phyloP scores from a whole-genome alignment of 2,113 vertebrate genomes.

The Aptenodytes patagonicus region DNA sequence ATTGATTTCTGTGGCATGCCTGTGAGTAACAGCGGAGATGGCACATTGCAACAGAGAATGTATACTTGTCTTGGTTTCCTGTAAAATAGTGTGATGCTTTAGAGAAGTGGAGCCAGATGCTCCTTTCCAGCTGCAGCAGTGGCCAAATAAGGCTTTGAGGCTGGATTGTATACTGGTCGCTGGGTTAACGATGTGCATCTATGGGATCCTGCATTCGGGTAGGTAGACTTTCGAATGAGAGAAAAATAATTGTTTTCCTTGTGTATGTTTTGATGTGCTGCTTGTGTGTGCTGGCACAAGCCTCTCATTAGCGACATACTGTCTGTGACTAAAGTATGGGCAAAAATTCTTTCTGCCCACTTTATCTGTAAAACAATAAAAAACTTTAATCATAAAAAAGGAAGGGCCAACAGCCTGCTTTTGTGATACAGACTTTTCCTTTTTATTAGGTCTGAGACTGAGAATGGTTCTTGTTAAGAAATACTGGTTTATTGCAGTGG shows the following conservation, averaged over 20 bases:
- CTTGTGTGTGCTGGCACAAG: neutral
- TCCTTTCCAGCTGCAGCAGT: neutral
- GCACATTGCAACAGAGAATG: accelerated
- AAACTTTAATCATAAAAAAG: neutral
- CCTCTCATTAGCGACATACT: neutral
- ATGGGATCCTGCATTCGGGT: accelerated
- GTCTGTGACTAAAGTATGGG: neutral
- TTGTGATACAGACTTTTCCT: neutral
- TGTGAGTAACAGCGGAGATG: neutral
- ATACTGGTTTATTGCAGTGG: neutral
- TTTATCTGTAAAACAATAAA: conserved; percentile 8
- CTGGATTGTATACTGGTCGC: accelerated
- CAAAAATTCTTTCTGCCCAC: neutral
- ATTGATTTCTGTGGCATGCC: accelerated
- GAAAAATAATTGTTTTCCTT: neutral
- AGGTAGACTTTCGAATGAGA: too few species aligned
- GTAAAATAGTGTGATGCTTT: accelerated
- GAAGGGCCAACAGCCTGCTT: neutral
- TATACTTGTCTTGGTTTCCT: accelerated
- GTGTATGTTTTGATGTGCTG: neutral
- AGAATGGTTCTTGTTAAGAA: neutral
- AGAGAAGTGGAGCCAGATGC: neutral
- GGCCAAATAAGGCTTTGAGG: neutral
- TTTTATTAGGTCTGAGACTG: conserved; percentile 11
- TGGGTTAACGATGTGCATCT: neutral